Evolutionary conservation across 2,888 invertebrate species (phyloP), one percentile per base, ranked within the genome.

Genomic region (Metacarcinus magister): DNA sequence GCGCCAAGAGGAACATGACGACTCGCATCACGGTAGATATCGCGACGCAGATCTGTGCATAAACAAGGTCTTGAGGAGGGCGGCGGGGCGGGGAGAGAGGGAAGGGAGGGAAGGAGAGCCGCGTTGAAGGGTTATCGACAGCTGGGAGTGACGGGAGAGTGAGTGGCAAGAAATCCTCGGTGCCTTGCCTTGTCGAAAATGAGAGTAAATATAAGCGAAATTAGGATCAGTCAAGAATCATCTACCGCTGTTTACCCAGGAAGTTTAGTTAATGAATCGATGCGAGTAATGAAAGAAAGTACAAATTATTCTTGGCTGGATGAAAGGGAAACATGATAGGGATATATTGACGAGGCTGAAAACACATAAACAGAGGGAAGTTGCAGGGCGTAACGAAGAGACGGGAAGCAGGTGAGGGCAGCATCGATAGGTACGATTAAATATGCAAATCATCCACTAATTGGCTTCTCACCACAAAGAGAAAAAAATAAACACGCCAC

Each of bases 51-150:
- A 94, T 94, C 94, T 94, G 60, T 87, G 60, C 89, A 90, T 90
- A 94, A 94, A 94, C 94, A 94, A 87, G 87, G 94, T 32, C n/a
- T 28, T 46, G 94, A 94, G 90, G 43, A 60, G 54, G 94, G 19
- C 0, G 60, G 90, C 39, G 32, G 32, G 82, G 32, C 54, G 90
- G 39, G 8, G 91, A 91, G 44, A 10, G 91, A 46, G 44, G 54
- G 75, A 94, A 39, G 39, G 94, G 46, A 44, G 32, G 94, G 8
- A n/a, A n/a, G 94, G 87, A 48, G 82, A 8, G 82, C 82, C 54
- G 82, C n/a, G 48, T n/a, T 48, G 48, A 48, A 28, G 48, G 92
- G 92, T 92, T 92, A 92, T 92, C 46, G 92, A 48, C 92, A 92
- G 92, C 92, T 92, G 92, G 39, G 92, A 82, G 82, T 82, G 82